Evolutionary conservation across 2,797 vertebrate species (phyloP).

Genomic region (Bradypodion ventrale): DNA sequence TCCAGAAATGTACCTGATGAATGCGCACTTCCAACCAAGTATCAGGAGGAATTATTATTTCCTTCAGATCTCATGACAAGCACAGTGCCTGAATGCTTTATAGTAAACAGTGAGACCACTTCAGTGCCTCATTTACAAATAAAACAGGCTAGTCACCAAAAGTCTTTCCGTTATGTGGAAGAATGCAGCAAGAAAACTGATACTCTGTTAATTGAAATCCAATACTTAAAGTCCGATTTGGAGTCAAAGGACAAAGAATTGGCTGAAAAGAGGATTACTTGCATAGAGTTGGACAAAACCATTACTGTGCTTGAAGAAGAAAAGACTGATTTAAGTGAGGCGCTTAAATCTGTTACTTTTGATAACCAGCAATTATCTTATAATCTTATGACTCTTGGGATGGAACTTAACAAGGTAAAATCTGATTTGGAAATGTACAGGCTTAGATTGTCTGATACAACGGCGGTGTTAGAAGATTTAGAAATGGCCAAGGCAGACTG

Average conservation of each 20-base stretch:
- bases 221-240: conserved; percentile 71
- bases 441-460: conserved; percentile 68
- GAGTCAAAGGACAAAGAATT: conserved; percentile 73
- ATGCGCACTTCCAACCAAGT: conserved; percentile 19
- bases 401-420: conserved; percentile 70
- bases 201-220: conserved; percentile 66
- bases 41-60: conserved; percentile 29
- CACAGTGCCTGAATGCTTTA: conserved; percentile 22
- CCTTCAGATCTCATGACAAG: neutral
- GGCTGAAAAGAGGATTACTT: conserved; percentile 71
- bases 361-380: conserved; percentile 68
- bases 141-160: conserved; percentile 57
- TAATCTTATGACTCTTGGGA: conserved; percentile 66
- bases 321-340: conserved; percentile 61
- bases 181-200: conserved; percentile 58
- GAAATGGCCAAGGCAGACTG: conserved; percentile 75
- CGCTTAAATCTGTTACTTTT: conserved; percentile 59
- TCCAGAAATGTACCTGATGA: neutral
- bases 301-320: conserved; percentile 72
- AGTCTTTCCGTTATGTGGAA: conserved; percentile 46
- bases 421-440: conserved; percentile 74
- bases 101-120: conserved; percentile 44
- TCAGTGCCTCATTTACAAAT: conserved; percentile 55
- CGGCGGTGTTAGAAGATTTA: conserved; percentile 71
- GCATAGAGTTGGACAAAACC: conserved; percentile 72